phyloP scores from a whole-genome alignment of 2,113 vertebrate genomes.

The Sphaerodactylus townsendi region DNA sequence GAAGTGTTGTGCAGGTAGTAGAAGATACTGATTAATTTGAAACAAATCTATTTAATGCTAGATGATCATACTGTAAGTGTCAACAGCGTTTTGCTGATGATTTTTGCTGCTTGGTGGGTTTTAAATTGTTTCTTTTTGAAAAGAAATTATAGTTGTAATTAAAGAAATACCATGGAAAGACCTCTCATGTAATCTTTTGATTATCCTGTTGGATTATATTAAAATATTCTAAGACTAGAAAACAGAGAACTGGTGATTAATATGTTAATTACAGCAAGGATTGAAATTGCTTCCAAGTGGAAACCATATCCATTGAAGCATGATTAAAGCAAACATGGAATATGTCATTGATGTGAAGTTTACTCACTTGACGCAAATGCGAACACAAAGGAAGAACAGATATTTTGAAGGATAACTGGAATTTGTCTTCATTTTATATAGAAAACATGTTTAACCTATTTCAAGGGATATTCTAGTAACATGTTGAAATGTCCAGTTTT shows the following conservation, averaged over 20 bases:
- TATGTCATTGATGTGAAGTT: not conserved
- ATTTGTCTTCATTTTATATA: not conserved
- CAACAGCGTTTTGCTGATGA: not conserved
- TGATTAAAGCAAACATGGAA: not conserved
- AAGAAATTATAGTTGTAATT: not conserved
- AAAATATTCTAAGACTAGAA: not conserved
- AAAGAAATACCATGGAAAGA: not conserved
- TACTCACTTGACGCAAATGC: too few species aligned
- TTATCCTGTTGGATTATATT: not conserved
- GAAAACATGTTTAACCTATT: not conserved
- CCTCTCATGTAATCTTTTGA: not conserved
- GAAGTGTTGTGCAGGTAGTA: not conserved
- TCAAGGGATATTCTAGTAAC: not conserved
- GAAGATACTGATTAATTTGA: not conserved
- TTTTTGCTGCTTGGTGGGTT: too few species aligned
- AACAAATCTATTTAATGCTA: too few species aligned
- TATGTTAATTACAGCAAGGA: not conserved
- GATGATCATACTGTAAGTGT: not conserved
- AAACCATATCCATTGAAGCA: not conserved
- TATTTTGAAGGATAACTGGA: not conserved
- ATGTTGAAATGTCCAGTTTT: not conserved
- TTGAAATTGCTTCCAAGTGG: not conserved
- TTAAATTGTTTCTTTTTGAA: not conserved
- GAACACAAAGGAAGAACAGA: not conserved
- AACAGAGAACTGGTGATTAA: not conserved